phyloP scores from a whole-genome alignment of 1,140 invertebrate species.

The Ceratina australensis region DNA sequence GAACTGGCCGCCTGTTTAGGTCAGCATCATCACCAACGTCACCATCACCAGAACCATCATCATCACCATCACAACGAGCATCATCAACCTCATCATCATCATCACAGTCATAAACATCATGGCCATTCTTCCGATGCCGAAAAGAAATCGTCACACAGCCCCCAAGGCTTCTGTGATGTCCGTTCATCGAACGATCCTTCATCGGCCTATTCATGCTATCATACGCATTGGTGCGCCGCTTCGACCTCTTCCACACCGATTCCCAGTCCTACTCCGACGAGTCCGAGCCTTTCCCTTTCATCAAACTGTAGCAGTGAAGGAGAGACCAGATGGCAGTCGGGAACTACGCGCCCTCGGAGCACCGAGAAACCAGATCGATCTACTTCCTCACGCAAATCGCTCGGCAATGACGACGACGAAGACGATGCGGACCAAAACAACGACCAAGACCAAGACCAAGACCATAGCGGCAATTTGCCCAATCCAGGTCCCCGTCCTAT shows the following conservation, averaged over 20 bases:
- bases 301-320: conserved; percentile 74
- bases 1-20: conserved; percentile 71
- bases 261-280: conserved; percentile 70
- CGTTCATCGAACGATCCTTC: conserved; percentile 67
- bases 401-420: conserved; percentile 53
- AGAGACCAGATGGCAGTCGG: conserved; percentile 63
- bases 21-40: conserved; percentile 72
- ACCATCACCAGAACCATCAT: conserved; percentile 58
- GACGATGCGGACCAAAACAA: conserved; percentile 62
- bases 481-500: conserved; percentile 78
- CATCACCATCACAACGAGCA: conserved; percentile 57
- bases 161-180: conserved; percentile 51
- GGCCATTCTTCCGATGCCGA: conserved; percentile 52
- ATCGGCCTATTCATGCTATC: conserved; percentile 76
- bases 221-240: conserved; percentile 75
- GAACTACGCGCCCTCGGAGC: conserved; percentile 41
- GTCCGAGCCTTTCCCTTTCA: conserved; percentile 69
- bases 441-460: conserved; percentile 73
- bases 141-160: conserved; percentile 63
- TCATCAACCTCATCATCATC: conserved; percentile 56
- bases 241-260: conserved; percentile 72
- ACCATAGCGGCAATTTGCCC: conserved; percentile 75
- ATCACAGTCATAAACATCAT: conserved; percentile 58
- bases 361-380: conserved; percentile 60
- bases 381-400: conserved; percentile 57